Percentiles rank a stretch among this genome's conserved stretches.
These are phyloP conservation scores for Drosophila buzzatii DNA, from an alignment of 2,888 invertebrate genomes.

Conservation along the genomic window DNA sequence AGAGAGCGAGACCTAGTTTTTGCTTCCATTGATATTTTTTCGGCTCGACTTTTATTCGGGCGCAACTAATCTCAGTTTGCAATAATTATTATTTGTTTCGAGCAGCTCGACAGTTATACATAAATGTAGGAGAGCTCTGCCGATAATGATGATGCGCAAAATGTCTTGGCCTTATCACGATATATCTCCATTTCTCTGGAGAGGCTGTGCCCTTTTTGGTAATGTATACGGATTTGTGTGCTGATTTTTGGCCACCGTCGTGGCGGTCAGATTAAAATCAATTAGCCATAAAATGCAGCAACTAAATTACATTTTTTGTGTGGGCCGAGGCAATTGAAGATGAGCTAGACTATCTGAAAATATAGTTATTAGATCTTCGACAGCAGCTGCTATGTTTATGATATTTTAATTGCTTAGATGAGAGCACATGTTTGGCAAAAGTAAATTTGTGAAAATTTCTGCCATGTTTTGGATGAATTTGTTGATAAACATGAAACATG, in stretches of 20 bases:
- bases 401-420: conserved; percentile 38
- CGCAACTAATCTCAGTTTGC: conserved; percentile 70
- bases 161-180: conserved; percentile 53
- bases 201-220: conserved; percentile 30
- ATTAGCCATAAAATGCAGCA: conserved; percentile 71
- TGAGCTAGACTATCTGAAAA: conserved; percentile 13
- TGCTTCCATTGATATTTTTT: conserved; percentile 57
- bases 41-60: conserved; percentile 49
- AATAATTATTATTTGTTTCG: conserved; percentile 62
- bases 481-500: too few species aligned
- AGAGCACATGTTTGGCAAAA: neutral
- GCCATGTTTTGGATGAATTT: neutral
- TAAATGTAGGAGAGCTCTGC: conserved; percentile 9
- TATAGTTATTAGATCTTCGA: conserved; percentile 9
- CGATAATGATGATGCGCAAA: conserved; percentile 72
- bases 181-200: conserved; percentile 35
- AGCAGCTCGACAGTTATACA: conserved; percentile 7
- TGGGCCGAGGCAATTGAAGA: conserved; percentile 47
- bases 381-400: conserved; percentile 26
- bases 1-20: conserved; percentile 18
- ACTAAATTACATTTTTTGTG: conserved; percentile 37
- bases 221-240: conserved; percentile 70
- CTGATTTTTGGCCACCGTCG: conserved; percentile 71
- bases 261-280: conserved; percentile 68
- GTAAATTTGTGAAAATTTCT: too few species aligned